Evolutionary conservation across 2,797 vertebrate genomes (phyloP).

Genomic region (Rhinichthys osculus): DNA sequence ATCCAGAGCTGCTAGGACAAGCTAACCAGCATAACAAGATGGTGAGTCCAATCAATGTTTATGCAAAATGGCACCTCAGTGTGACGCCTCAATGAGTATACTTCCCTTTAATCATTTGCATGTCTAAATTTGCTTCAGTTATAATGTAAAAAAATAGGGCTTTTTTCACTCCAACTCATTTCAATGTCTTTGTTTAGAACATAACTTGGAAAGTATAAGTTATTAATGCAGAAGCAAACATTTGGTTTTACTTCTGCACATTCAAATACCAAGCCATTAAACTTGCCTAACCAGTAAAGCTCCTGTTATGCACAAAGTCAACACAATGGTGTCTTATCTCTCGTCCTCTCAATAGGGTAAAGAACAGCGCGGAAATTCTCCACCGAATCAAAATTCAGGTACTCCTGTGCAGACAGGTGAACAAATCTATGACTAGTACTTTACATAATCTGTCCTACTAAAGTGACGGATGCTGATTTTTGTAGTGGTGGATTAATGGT

Average conservation of each 20-base stretch:
- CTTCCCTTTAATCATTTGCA: not conserved
- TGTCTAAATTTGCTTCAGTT: not conserved
- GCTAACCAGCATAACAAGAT: constrained; percentile 86
- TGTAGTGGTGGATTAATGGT: not conserved
- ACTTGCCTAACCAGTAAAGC: no score
- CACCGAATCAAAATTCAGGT: constrained; percentile 89
- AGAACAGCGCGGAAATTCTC: constrained; percentile 90
- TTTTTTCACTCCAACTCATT: not conserved
- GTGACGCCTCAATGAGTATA: not conserved
- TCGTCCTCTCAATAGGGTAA: constrained; percentile 80
- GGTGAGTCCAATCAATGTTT: constrained; percentile 78
- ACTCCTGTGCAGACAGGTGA: constrained; percentile 87
- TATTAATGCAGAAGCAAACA: not conserved
- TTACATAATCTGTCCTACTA: not conserved
- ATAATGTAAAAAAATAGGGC: not conserved
- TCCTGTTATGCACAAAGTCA: not conserved
- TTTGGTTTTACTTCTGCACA: not conserved
- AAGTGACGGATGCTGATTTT: not conserved
- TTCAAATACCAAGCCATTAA: not conserved
- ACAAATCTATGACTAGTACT: constrained; percentile 54
- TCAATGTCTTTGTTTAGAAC: not conserved
- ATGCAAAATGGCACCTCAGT: not conserved
- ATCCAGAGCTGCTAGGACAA: constrained; percentile 86
- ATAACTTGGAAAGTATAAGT: not conserved
- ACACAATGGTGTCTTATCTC: not conserved